A percentile compares a stretch with the other conserved stretches of the same genome.
Evolutionary conservation across 2,113 vertebrate species (phyloP).

Genomic region (Sceloporus tristichus): DNA sequence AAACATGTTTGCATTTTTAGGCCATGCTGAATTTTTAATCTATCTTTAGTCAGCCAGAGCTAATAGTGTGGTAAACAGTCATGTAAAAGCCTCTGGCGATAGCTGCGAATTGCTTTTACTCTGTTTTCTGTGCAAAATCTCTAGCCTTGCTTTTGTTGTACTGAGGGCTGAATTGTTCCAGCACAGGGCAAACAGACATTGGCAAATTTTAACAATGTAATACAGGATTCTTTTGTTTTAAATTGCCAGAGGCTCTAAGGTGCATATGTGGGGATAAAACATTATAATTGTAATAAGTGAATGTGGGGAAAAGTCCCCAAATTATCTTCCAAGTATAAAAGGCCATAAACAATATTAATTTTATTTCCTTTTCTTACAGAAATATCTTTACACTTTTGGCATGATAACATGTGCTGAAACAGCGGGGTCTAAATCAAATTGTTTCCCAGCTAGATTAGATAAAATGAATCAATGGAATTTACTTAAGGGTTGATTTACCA

Average conservation of each 20-base stretch:
- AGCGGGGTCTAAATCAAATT: too few species aligned
- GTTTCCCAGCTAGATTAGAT: too few species aligned
- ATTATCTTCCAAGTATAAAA: neutral
- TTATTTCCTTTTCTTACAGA: neutral
- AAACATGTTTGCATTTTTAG: conserved; percentile 3
- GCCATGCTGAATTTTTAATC: neutral
- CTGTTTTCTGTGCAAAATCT: neutral
- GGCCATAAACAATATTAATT: neutral
- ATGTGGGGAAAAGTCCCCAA: too few species aligned
- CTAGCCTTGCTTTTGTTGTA: neutral
- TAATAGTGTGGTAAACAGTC: neutral
- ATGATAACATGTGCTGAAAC: neutral
- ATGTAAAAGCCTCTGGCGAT: neutral
- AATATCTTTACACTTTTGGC: neutral
- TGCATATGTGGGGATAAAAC: neutral
- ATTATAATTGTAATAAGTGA: neutral
- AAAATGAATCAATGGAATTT: too few species aligned
- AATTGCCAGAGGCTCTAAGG: neutral
- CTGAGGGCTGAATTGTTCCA: neutral
- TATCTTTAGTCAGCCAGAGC: neutral
- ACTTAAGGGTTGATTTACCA: too few species aligned
- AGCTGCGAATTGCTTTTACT: conserved; percentile 17
- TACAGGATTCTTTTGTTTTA: neutral
- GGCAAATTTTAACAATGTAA: neutral
- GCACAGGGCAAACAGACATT: neutral